Percentiles rank a stretch among this genome's conserved stretches.
Conservation (phyloP, 2,113 vertebrate genomes). For the Bos javanicus region DNA sequence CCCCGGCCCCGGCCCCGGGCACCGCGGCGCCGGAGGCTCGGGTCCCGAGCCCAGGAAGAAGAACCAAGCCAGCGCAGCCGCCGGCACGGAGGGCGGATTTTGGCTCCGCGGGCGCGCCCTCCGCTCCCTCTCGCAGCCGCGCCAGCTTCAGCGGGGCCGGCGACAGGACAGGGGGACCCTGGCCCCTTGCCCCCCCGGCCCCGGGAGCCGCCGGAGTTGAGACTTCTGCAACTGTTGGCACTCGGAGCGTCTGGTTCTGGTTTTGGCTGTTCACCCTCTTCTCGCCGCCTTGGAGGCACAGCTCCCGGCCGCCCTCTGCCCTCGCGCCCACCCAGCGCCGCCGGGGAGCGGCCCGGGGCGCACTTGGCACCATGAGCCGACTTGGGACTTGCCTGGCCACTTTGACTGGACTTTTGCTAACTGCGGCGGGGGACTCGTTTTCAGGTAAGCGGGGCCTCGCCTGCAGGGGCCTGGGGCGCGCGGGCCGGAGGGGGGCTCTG, state of each 20-base stretch:
- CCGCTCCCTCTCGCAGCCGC: not conserved
- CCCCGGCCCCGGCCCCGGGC: not conserved
- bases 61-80: not conserved
- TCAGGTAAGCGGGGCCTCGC: conserved; percentile 75
- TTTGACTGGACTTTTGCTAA: conserved; percentile 85
- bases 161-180: not conserved
- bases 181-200: not conserved
- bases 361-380: conserved; percentile 77
- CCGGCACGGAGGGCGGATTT: conserved; percentile 27
- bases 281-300: not conserved
- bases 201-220: not conserved
- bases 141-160: not conserved
- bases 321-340: not conserved
- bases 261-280: not conserved
- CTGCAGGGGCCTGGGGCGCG: not conserved
- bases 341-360: conserved; percentile 56
- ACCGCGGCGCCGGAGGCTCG: not conserved
- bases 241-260: not conserved
- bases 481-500: not conserved
- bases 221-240: conserved; percentile 61
- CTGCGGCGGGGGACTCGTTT: conserved; percentile 79
- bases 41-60: not conserved
- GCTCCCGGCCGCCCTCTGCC: not conserved
- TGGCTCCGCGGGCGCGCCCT: conserved; percentile 52
- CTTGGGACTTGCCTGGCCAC: conserved; percentile 83